Evolutionary conservation across 2,797 vertebrate genomes (phyloP), one percentile per base, ranked within the genome.

Genomic region (Gymnothorax javanicus): DNA sequence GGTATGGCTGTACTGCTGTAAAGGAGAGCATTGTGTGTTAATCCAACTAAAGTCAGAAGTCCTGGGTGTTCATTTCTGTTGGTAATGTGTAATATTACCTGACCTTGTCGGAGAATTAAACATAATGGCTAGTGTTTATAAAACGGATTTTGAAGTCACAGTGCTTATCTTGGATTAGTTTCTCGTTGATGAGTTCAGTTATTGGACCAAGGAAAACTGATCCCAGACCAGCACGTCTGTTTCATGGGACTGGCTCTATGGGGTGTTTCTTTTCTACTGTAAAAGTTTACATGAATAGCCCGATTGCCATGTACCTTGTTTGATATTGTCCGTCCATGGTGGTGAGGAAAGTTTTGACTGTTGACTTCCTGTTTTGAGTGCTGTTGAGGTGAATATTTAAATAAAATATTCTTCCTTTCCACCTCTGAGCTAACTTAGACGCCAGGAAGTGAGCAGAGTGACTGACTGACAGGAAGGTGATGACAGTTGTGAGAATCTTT

Each of bases 1-100:
- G 99, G 98, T 98, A 97, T 93, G 90, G 15, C 23, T 2, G 43
- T n/a, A 15, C 43, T 12, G 67, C 27, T 13, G 1, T 11, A 43
- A 17, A 4, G 0, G 71, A 75, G 33, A 20, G 3, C 13, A 7
- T 67, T 5, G 20, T 23, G 5, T 67, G 15, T 62, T 17, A 17
- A 20, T 62, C 60, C 62, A 7, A 13, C 20, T 6, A 43, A 7
- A 20, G 60, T 15, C 13, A 13, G 13, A 17, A 62, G 13, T 62
- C 13, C 60, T 15, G 60, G 60, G 60, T 4, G 6, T 67, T n/a
- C 62, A 67, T 23, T 67, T 67, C n/a, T 13, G 9, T 73, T 33
- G 0, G 3, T 33, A n/a, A n/a, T n/a, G n/a, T n/a, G n/a, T n/a
- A 3, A 33, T 2, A 25, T 9, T 71, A 12, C 33, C 2, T 33